phyloP scores from a whole-genome alignment of 1,140 invertebrate genomes.

The Drosophila pectinifera region DNA sequence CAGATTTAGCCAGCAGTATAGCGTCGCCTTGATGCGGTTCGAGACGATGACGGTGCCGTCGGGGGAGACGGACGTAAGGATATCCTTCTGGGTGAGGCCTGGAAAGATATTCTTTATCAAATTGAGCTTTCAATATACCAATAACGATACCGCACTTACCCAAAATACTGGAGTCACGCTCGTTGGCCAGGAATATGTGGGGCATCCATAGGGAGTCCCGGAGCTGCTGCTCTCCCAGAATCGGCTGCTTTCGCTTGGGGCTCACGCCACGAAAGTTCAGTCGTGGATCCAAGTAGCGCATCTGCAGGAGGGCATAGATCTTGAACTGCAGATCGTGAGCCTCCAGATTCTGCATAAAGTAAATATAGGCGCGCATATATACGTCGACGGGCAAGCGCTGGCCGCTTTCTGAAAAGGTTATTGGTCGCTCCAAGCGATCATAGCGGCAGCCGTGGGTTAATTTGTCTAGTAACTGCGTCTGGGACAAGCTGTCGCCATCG shows the following conservation, averaged over 20 bases:
- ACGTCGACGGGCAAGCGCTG: conserved; percentile 87
- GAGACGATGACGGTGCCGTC: conserved; percentile 91
- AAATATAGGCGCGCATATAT: conserved; percentile 89
- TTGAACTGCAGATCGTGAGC: conserved; percentile 93
- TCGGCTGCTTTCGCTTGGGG: conserved; percentile 87
- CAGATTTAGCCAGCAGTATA: conserved; percentile 93
- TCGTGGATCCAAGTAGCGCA: conserved; percentile 90
- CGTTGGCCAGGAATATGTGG: conserved; percentile 92
- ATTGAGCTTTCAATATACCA: too few relatives aligned
- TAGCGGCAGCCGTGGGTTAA: conserved; percentile 91
- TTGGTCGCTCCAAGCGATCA: conserved; percentile 89
- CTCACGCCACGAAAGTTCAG: conserved; percentile 88
- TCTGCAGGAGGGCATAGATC: conserved; percentile 91
- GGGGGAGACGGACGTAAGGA: conserved; percentile 91
- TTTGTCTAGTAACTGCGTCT: conserved; percentile 89
- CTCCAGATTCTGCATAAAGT: conserved; percentile 91
- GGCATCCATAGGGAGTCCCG: conserved; percentile 92
- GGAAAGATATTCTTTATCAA: too few relatives aligned
- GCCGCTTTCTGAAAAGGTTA: conserved; percentile 81
- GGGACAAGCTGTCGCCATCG: conserved; percentile 87
- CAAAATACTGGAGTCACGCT: conserved; percentile 88
- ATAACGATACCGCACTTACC: too few relatives aligned
- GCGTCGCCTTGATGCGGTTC: conserved; percentile 90
- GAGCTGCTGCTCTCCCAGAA: conserved; percentile 89
- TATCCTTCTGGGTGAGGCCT: conserved; percentile 91